Base-by-base conservation (phyloP, 1,140 invertebrate genomes). In the Cepaea nemoralis region DNA sequence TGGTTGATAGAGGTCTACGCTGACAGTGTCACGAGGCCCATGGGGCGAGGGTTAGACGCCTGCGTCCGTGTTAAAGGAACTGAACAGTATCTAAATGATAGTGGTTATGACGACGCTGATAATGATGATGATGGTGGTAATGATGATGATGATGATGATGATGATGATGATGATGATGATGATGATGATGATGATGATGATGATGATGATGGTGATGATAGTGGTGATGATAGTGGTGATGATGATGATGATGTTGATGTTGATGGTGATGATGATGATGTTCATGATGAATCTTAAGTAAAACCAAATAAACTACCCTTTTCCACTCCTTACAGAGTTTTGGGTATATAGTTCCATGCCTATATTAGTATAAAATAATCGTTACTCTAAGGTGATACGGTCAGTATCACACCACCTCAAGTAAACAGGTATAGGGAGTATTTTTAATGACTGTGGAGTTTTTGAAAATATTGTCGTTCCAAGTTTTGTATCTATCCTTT, bases 101-200 rank as follows among this genome's bases (percentile, higher is more conserved):
- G n/a, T n/a, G n/a, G n/a, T n/a, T n/a, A n/a, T n/a, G n/a, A n/a
- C n/a, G n/a, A n/a, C n/a, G n/a, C n/a, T n/a, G n/a, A n/a, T n/a
- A n/a, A n/a, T n/a, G n/a, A n/a, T 16, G 76, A 78, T 78, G 76
- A 74, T 78, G 76, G 24, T 78, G 76, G 39, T 78, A n/a, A 78
- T 78, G 55, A 73, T 78, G 55, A 71, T 78, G 55, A 75, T 75
- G 10, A 37, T n/a, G 22, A 77, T 80, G 19, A 78, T 78, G 55
- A 78, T 78, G 55, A 78, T 80, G 67, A 80, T 42, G 78, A 80
- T 75, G 67, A 80, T 75, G 78, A 80, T 55, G 71, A 81, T 81
- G 80, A 81, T 81, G 80, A 81, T 77, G 80, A 81, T 81, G 80
- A 81, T 81, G 71, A 74, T 74, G 71, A 74, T 31, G 71, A 74